Percentiles rank a stretch among this genome's conserved stretches.
phyloP scores from a whole-genome alignment of 2,113 vertebrate species.

The Cyprinodon tularosa region DNA sequence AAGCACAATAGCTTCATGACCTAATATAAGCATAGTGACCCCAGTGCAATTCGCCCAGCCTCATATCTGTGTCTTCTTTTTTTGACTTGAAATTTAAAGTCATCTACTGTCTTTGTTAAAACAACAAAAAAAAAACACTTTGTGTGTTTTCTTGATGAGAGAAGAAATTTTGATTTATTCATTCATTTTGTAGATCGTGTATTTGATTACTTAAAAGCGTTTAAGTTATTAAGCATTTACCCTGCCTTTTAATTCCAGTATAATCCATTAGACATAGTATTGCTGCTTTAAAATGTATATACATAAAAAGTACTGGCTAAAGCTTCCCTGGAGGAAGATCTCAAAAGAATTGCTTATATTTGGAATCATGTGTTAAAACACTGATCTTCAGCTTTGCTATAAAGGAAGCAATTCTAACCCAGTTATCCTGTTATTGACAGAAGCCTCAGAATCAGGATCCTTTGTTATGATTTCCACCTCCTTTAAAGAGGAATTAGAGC shows the following conservation, averaged over 20 bases:
- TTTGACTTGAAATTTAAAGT: neutral
- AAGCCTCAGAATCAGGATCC: neutral
- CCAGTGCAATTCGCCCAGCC: slow-evolving; percentile 2
- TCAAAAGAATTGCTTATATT: neutral
- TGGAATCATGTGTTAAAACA: neutral
- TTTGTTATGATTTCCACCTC: neutral
- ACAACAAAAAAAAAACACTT: neutral
- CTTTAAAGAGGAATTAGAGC: neutral
- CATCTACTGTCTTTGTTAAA: slow-evolving; percentile 3
- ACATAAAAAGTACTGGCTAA: neutral
- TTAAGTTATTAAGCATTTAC: slow-evolving; percentile 14
- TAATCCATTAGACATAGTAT: neutral
- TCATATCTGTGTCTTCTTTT: slow-evolving; percentile 7
- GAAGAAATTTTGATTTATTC: neutral
- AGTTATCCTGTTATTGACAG: slow-evolving; percentile 27
- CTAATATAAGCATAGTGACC: neutral
- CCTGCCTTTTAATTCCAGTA: neutral
- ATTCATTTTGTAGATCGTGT: slow-evolving; percentile 28
- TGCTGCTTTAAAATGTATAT: neutral
- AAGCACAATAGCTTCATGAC: neutral
- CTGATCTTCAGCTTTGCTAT: slow-evolving; percentile 31
- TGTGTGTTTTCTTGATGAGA: slow-evolving; percentile 15
- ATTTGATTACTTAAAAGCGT: slow-evolving; percentile 20
- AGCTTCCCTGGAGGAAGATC: neutral
- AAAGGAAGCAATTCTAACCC: slow-evolving; percentile 13